Evolutionary conservation across 2,113 vertebrate genomes (phyloP).

Genomic region (Prolemur simus): DNA sequence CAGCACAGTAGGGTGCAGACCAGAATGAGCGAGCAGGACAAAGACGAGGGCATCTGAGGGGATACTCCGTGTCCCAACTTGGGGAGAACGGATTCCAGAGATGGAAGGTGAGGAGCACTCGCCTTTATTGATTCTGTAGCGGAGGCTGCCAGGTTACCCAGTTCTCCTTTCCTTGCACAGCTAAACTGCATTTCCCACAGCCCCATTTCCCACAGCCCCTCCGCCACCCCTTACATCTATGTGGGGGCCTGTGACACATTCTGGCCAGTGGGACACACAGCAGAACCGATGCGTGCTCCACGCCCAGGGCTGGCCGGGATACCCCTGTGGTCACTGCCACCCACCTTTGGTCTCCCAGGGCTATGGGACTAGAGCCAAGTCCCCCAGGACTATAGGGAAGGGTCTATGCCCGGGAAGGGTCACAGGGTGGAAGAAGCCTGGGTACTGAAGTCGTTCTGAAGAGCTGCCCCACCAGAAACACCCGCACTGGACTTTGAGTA

Average conservation of each 20-base stretch:
- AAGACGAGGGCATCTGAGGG: background rate
- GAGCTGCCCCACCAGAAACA: background rate
- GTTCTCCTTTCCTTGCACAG: background rate
- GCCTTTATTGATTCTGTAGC: rapidly evolving
- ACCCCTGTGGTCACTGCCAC: background rate
- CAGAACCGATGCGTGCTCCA: background rate
- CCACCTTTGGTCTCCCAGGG: background rate
- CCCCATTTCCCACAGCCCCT: background rate
- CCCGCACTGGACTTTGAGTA: background rate
- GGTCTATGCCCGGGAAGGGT: background rate
- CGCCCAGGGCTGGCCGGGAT: rapidly evolving
- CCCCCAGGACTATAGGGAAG: background rate
- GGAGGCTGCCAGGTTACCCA: background rate
- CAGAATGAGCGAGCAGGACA: background rate
- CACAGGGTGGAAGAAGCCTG: background rate
- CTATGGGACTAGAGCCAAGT: background rate
- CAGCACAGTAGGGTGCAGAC: too few species aligned
- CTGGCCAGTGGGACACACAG: background rate
- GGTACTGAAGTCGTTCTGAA: background rate
- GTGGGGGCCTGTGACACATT: too few species aligned
- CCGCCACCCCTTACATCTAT: background rate
- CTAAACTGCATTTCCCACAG: background rate
- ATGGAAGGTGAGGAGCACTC: too few species aligned
- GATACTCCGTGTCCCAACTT: too few species aligned
- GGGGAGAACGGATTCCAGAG: background rate